Evolutionary conservation across 37 sponge, comb jelly and placozoan species (phyloP).

Genomic region (Halisarca cf. caerulea): DNA sequence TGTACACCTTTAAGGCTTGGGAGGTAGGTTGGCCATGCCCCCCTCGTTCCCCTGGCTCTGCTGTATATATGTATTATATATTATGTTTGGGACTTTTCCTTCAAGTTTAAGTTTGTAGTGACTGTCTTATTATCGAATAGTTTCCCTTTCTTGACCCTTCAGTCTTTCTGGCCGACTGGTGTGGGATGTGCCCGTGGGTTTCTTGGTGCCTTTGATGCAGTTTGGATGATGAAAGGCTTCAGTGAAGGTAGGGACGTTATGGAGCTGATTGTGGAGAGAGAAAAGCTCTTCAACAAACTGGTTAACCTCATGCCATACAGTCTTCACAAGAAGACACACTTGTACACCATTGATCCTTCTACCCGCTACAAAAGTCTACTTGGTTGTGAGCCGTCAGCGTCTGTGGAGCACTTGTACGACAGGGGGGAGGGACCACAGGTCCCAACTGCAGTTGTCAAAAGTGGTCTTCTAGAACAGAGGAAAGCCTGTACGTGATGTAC

Average conservation of each 20-base stretch:
- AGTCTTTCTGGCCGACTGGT: conserved; percentile 98
- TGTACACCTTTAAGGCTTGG: too few species aligned
- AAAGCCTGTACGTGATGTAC: background rate
- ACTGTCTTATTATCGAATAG: background rate
- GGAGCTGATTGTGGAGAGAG: conserved; percentile 77
- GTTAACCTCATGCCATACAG: conserved; percentile 66
- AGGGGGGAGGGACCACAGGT: conserved; percentile 17
- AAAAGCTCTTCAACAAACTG: conserved; percentile 65
- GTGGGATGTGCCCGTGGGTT: conserved; percentile 91
- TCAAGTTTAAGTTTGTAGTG: background rate
- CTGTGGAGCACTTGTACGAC: conserved; percentile 68
- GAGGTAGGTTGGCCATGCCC: background rate
- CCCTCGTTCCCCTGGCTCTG: too few species aligned
- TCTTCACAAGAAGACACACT: conserved; percentile 47
- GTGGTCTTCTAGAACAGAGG: background rate
- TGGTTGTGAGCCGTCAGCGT: conserved; percentile 37
- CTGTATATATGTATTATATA: too few species aligned
- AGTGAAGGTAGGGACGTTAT: conserved; percentile 48
- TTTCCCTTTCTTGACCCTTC: background rate
- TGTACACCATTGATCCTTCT: conserved; percentile 87
- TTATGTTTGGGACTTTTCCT: too few species aligned
- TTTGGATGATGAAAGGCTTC: conserved; percentile 93
- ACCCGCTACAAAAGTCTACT: conserved; percentile 72
- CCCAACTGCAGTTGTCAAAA: conserved; percentile 10
- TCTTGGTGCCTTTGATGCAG: conserved; percentile 85